A percentile compares a stretch with the other conserved stretches of the same genome.
phyloP scores from a whole-genome alignment of 2,113 vertebrate species.

The Malurus elegans region DNA sequence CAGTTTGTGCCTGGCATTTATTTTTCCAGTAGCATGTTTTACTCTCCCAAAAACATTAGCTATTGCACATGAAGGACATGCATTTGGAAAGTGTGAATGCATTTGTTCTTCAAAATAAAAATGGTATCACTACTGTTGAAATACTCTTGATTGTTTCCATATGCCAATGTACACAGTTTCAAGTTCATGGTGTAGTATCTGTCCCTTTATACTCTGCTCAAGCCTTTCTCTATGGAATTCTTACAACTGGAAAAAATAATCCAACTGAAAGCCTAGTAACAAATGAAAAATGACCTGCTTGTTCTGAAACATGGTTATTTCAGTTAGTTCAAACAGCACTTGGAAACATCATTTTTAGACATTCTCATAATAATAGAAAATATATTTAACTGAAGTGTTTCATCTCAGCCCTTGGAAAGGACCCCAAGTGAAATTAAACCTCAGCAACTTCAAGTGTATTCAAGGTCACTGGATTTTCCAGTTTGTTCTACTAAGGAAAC shows the following conservation, averaged over 20 bases:
- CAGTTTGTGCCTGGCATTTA: background rate
- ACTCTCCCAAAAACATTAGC: background rate
- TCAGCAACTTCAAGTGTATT: background rate
- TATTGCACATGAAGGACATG: background rate
- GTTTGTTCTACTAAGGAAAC: background rate
- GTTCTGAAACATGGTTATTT: background rate
- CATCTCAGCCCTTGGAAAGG: background rate
- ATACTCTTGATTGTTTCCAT: background rate
- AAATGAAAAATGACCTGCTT: background rate
- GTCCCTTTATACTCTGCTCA: background rate
- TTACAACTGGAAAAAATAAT: background rate
- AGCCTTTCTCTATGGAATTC: background rate
- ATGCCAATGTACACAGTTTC: background rate
- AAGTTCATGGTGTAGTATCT: background rate
- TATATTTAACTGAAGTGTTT: background rate
- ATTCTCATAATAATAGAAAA: background rate
- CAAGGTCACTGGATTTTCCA: slow-evolving; percentile 7
- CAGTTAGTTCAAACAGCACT: background rate
- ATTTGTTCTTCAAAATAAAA: background rate
- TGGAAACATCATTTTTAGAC: background rate
- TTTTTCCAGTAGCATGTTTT: background rate
- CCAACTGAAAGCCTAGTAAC: background rate
- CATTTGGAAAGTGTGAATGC: background rate
- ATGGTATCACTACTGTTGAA: background rate
- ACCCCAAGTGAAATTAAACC: background rate